Conservation (phyloP, 2,888 invertebrate genomes). For the Ectemnius cavifrons region DNA sequence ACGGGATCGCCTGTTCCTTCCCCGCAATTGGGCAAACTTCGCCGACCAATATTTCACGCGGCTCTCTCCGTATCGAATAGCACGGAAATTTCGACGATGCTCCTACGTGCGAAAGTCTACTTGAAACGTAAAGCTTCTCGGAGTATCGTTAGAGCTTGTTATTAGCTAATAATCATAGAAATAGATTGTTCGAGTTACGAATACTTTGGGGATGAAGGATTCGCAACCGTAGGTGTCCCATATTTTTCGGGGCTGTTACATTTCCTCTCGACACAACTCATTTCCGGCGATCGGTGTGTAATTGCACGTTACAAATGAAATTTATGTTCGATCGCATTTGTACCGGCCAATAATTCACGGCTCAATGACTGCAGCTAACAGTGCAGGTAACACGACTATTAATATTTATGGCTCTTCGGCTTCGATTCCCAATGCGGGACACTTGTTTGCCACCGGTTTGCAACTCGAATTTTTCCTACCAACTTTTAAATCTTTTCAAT, state of each 20-base stretch:
- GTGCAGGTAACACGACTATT: constrained; percentile 21
- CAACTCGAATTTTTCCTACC: not conserved
- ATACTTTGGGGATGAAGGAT: too few relatives aligned
- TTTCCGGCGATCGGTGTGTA: too few relatives aligned
- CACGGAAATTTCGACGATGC: constrained; percentile 27
- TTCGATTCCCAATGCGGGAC: constrained; percentile 24
- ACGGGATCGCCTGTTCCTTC: constrained; percentile 19
- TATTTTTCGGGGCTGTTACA: too few relatives aligned
- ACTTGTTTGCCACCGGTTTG: constrained; percentile 15
- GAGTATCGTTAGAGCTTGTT: not conserved
- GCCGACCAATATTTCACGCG: constrained; percentile 49
- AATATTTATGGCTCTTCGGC: constrained; percentile 38
- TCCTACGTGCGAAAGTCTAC: not conserved
- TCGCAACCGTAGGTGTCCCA: too few relatives aligned
- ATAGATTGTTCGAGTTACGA: too few relatives aligned
- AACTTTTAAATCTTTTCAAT: too few relatives aligned
- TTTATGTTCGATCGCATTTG: constrained; percentile 22
- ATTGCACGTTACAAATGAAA: not conserved
- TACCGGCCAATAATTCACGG: constrained; percentile 33
- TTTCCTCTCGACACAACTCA: too few relatives aligned
- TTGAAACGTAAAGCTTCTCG: not conserved
- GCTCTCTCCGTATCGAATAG: constrained; percentile 19
- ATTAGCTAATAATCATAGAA: too few relatives aligned
- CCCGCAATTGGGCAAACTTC: constrained; percentile 26
- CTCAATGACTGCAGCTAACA: constrained; percentile 22